phyloP scores from a whole-genome alignment of 2,888 invertebrate species.

The Agrochola macilenta region DNA sequence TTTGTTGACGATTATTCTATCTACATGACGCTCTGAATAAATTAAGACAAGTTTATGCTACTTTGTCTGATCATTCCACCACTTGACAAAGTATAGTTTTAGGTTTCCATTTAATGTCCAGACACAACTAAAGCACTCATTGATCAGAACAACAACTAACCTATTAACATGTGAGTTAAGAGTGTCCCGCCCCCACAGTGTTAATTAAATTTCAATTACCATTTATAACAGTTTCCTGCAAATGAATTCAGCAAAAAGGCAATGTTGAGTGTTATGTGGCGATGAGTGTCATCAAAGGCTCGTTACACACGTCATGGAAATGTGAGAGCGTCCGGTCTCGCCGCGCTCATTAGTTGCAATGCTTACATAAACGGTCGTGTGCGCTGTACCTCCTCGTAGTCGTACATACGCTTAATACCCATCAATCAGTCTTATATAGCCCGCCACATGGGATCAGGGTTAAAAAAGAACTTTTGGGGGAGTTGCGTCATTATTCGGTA shows the following conservation, averaged over 20 bases:
- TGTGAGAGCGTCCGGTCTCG: conserved; percentile 59
- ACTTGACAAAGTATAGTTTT: conserved; percentile 2
- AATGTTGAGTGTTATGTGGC: conserved; percentile 53
- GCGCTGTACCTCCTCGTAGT: conserved; percentile 32
- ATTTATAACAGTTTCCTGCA: conserved; percentile 41
- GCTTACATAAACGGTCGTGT: conserved; percentile 54
- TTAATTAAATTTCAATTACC: conserved; percentile 62
- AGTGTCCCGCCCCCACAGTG: conserved; percentile 19
- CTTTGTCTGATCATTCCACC: background rate
- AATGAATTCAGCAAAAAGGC: conserved; percentile 56
- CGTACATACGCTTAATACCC: conserved; percentile 1
- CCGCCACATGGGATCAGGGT: background rate
- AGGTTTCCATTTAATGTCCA: conserved; percentile 7
- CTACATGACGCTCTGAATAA: background rate
- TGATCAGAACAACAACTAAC: conserved; percentile 38
- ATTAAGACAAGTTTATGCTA: background rate
- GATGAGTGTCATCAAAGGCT: conserved; percentile 69
- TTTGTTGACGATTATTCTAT: background rate
- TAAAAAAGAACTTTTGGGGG: conserved; percentile 30
- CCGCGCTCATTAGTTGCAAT: conserved; percentile 62
- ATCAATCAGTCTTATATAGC: conserved; percentile 41
- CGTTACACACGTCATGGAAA: conserved; percentile 69
- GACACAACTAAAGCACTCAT: background rate
- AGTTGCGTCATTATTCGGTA: conserved; percentile 17
- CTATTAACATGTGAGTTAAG: conserved; percentile 44